These are phyloP conservation scores for Vollenhovia emeryi DNA, from an alignment of 1,140 invertebrate species.

Conservation along the genomic window DNA sequence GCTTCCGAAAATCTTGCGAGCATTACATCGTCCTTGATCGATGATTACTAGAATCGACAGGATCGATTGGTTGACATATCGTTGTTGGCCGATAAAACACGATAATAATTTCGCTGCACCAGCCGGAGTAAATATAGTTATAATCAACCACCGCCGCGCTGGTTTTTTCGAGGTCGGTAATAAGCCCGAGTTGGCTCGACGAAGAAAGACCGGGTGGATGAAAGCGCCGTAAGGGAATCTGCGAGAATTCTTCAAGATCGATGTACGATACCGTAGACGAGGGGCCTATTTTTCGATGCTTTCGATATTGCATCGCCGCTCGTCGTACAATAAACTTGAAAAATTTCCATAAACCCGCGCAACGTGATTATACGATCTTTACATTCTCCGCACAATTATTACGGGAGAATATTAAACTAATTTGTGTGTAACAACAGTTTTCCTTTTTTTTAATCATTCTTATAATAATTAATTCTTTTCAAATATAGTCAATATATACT, in stretches of 20 bases:
- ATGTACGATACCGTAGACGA: slow-evolving; percentile 66
- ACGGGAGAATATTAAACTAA: slow-evolving; percentile 5
- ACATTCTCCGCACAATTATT: background rate
- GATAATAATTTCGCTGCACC: slow-evolving; percentile 61
- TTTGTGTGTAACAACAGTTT: slow-evolving; percentile 5
- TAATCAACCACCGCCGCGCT: slow-evolving; percentile 44
- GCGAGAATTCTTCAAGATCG: slow-evolving; percentile 61
- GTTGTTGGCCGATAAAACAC: slow-evolving; percentile 49
- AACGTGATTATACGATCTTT: slow-evolving; percentile 7
- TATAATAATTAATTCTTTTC: background rate
- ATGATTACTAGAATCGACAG: slow-evolving; percentile 27
- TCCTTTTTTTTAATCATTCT: background rate
- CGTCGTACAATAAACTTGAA: slow-evolving; percentile 43
- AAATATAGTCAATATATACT: too few species aligned
- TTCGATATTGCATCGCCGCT: slow-evolving; percentile 55
- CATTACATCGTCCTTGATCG: background rate
- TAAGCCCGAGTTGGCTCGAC: slow-evolving; percentile 48
- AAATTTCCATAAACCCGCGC: slow-evolving; percentile 64
- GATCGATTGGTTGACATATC: slow-evolving; percentile 65
- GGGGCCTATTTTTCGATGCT: slow-evolving; percentile 60
- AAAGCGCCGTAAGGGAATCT: slow-evolving; percentile 62
- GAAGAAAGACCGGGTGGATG: slow-evolving; percentile 39
- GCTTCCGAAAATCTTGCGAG: background rate
- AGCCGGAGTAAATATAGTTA: slow-evolving; percentile 64
- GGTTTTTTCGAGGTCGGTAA: slow-evolving; percentile 61